These are phyloP conservation scores for Boloria selene DNA, from an alignment of 2,888 invertebrate species.

Conservation along the genomic window DNA sequence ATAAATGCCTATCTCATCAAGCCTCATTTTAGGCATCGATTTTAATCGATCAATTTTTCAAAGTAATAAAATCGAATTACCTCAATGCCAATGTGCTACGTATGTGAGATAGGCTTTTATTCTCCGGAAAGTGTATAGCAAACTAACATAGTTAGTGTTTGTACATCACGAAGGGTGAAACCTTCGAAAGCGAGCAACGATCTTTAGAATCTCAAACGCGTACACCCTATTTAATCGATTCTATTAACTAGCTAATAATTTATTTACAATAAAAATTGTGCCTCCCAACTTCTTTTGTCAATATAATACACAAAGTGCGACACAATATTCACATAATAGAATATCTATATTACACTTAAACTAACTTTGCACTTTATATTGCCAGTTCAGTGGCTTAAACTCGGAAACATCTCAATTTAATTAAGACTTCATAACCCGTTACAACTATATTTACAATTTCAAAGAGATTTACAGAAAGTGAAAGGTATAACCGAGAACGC, in stretches of 20 bases:
- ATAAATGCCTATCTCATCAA: slow-evolving; percentile 5
- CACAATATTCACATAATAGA: slow-evolving; percentile 77
- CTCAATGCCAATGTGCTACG: background rate
- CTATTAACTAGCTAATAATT: slow-evolving; percentile 69
- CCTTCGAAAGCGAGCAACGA: slow-evolving; percentile 45
- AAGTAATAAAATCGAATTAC: slow-evolving; percentile 16
- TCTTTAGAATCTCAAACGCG: slow-evolving; percentile 45
- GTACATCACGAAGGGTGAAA: slow-evolving; percentile 54
- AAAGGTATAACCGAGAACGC: slow-evolving; percentile 38
- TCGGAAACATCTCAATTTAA: slow-evolving; percentile 79
- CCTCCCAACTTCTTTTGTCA: slow-evolving; percentile 73
- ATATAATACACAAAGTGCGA: slow-evolving; percentile 79
- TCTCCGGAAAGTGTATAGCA: slow-evolving; percentile 37
- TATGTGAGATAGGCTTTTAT: slow-evolving; percentile 2
- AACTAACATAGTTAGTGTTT: slow-evolving; percentile 53
- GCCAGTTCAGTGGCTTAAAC: slow-evolving; percentile 79
- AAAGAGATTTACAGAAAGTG: slow-evolving; percentile 65
- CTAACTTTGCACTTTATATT: slow-evolving; percentile 81
- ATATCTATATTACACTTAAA: slow-evolving; percentile 77
- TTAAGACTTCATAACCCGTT: slow-evolving; percentile 77
- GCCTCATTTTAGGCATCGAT: background rate
- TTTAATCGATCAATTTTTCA: slow-evolving; percentile 5
- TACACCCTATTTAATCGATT: slow-evolving; percentile 49
- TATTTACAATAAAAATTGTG: slow-evolving; percentile 81
- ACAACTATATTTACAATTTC: slow-evolving; percentile 67